Evolutionary conservation across 2,797 vertebrate genomes (phyloP), one percentile per base, ranked within the genome.

Genomic region (Mus minutoides): DNA sequence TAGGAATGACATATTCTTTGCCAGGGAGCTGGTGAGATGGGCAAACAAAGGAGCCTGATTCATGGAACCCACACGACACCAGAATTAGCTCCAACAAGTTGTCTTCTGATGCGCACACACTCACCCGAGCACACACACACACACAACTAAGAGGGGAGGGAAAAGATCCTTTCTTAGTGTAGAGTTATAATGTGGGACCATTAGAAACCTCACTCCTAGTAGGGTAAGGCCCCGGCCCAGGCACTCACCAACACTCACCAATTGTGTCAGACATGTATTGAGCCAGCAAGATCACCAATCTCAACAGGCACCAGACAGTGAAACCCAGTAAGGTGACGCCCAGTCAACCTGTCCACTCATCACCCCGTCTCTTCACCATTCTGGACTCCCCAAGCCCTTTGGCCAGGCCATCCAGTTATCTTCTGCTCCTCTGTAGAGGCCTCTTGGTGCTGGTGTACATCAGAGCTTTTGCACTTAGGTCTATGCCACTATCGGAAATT

Each of bases 401-500:
- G 58, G 46, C 9, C 46, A 37, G 56, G 77, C n/a, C 34, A 34
- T 52, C 19, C 73, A 17, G 73, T 49, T 69, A 10, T 34, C 73
- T 75, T 54, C 52, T 14, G 64, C 60, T 73, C 46, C 4, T 19
- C 40, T 52, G 14, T 22, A 31, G 37, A 8, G 79, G 76, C 19
- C 67, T 43, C 26, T 12, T n/a, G 21, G 16, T 46, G 84, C 75
- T 79, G 14, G 56, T 71, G 14, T 31, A 40, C 29, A 12, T 10
- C 43, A 19, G 31, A 40, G 56, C 69, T 40, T 78, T 52, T 34
- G 40, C 49, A 86, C n/a, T 46, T 52, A 52, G 19, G 46, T 49
- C 60, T 79, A 12, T 17, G 90, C 73, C 76, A 52, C 94, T 96
- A 78, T 5, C 92, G 56, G 67, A 76, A 88, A 93, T 71, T 12